Evolutionary conservation across 1,140 invertebrate genomes (phyloP), one percentile per base, ranked within the genome.

Genomic region (Drosophila hydei): DNA sequence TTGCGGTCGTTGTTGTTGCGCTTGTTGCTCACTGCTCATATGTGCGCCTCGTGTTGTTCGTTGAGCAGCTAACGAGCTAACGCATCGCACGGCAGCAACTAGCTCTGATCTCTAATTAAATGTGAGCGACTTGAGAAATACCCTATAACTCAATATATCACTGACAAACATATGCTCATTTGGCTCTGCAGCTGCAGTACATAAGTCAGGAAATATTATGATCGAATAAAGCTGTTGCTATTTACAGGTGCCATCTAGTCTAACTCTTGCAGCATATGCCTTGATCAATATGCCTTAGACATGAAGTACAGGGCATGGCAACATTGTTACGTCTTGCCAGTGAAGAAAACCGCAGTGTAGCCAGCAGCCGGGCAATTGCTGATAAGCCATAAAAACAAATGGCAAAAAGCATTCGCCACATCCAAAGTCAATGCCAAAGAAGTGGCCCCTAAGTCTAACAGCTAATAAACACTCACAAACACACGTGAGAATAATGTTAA

Each of bases 361-460:
- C n/a, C n/a, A n/a, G 12, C 18, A 48, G 43, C 7, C 55, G 43
- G 58, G 59, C 77, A 87, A 87, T 80, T 80, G 81, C 70, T 80
- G 77, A 85, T 85, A 87, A 80, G 81, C 74, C 62, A 87, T 85
- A 85, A 87, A 84, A 85, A 77, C 80, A 87, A 81, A 87, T 77
- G 81, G 70, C 67, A 69, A 58, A 76, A 76, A 69, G 60, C 68
- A 79, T 55, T 76, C 63, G 43, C 25, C 19, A 52, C 33, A 47
- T 50, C 54, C 67, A 55, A 25, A 54, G 58, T 25, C 50, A 56
- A 12, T 45, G 21, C 12, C 27, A 45, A 14, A 50, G 50, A 27
- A 67, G 40, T 65, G 43, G 50, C 48, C 50, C 60, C 54, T 42
- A 12, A 23, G 51, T 30, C 55, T 59, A 52, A 21, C 40, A 61